phyloP scores from a whole-genome alignment of 1,140 invertebrate genomes.

The Sitodiplosis mosellana region DNA sequence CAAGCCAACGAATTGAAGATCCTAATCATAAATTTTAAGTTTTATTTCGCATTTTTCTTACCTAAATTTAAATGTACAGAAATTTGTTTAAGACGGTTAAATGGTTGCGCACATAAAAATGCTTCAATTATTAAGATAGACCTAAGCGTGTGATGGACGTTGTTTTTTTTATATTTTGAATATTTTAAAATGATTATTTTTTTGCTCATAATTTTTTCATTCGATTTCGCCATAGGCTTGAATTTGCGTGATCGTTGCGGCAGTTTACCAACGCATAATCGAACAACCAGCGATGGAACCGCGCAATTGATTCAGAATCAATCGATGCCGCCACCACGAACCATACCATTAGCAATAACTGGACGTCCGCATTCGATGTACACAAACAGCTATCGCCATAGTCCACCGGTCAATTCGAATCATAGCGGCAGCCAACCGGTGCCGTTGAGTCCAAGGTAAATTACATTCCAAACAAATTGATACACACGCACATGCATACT shows the following conservation, averaged over 20 bases:
- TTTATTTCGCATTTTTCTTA: too few species aligned
- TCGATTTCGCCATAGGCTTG: not conserved
- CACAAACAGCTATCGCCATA: conserved; percentile 30
- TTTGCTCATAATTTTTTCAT: not conserved
- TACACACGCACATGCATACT: too few species aligned
- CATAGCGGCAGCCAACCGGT: conserved; percentile 19
- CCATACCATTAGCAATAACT: conserved; percentile 18
- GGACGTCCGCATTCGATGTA: conserved; percentile 39
- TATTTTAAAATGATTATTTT: too few species aligned
- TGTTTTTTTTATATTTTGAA: too few species aligned
- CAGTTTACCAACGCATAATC: conserved; percentile 48
- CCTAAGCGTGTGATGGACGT: too few species aligned
- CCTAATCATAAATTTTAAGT: not conserved
- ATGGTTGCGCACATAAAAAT: too few species aligned
- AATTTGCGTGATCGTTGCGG: conserved; percentile 49
- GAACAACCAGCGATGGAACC: conserved; percentile 39
- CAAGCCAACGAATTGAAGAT: not conserved
- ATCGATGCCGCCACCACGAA: conserved; percentile 10
- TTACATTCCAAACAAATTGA: too few species aligned
- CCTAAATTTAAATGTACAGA: too few species aligned
- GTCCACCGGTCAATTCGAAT: conserved; percentile 32
- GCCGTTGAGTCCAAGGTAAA: conserved; percentile 31
- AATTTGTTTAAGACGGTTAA: too few species aligned
- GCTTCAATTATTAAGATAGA: too few species aligned
- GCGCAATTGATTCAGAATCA: conserved; percentile 21